phyloP scores from a whole-genome alignment of 2,797 vertebrate species.

The Cuculus canorus region DNA sequence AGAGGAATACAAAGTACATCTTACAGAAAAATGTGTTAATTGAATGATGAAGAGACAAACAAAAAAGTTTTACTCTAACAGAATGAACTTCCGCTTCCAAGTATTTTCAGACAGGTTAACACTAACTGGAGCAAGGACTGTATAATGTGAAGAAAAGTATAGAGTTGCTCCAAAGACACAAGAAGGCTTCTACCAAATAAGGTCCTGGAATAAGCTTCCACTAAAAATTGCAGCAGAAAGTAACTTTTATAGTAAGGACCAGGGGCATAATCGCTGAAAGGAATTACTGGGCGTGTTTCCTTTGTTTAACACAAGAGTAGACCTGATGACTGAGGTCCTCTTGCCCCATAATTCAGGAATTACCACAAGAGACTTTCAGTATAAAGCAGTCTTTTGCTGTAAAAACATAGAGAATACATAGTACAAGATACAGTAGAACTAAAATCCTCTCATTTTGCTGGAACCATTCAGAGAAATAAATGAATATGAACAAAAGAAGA shows the following conservation, averaged over 20 bases:
- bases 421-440: neutral
- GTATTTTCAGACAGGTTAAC: neutral
- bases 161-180: neutral
- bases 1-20: neutral
- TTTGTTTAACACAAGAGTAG: neutral
- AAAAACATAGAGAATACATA: neutral
- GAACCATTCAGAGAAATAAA: neutral
- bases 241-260: neutral
- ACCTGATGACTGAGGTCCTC: neutral
- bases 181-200: neutral
- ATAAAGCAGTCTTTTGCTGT: neutral
- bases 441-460: neutral
- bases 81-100: neutral
- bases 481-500: neutral
- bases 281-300: neutral
- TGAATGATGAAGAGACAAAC: neutral
- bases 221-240: neutral
- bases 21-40: neutral
- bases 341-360: neutral
- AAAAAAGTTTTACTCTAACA: neutral
- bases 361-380: neutral
- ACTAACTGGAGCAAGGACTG: neutral
- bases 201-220: neutral
- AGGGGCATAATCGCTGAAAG: neutral
- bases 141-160: neutral